Conservation (phyloP, 2,888 invertebrate genomes). For the Lacanobia wlatinum region DNA sequence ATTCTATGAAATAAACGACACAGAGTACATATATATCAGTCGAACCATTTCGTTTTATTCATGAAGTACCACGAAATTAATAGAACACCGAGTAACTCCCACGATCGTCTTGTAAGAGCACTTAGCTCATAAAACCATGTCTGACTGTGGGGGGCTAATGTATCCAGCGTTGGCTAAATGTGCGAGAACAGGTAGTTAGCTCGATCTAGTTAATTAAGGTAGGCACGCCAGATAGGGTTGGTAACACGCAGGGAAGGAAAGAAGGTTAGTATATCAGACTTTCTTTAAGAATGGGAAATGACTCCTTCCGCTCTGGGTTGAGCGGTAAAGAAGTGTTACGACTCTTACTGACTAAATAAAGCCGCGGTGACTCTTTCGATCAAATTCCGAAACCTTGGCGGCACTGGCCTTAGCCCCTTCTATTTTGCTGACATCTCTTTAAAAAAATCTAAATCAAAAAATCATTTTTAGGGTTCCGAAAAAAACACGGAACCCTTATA, state of each 20-base stretch:
- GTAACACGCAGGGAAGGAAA: not conserved
- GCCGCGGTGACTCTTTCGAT: no score
- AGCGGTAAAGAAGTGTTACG: no score
- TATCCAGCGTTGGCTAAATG: constrained; percentile 48
- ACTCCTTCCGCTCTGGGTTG: no score
- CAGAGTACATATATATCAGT: constrained; percentile 5
- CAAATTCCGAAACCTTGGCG: no score
- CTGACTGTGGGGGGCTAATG: constrained; percentile 45
- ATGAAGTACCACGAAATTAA: constrained; percentile 14
- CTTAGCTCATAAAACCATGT: constrained; percentile 37
- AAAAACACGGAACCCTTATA: no score
- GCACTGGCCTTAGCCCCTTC: no score
- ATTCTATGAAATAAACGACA: constrained; percentile 14
- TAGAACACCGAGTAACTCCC: constrained; percentile 5
- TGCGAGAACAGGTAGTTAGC: constrained; percentile 58
- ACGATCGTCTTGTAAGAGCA: constrained; percentile 15
- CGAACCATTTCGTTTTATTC: constrained; percentile 9
- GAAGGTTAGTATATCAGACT: not conserved
- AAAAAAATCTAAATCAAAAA: no score
- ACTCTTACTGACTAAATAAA: no score
- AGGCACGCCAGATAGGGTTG: constrained; percentile 1
- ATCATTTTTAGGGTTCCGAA: no score
- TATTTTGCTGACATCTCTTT: no score
- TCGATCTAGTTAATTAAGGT: constrained; percentile 63
- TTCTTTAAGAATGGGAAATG: no score